Evolutionary conservation across 2,113 vertebrate species (phyloP).

Genomic region (Probosciger aterrimus): DNA sequence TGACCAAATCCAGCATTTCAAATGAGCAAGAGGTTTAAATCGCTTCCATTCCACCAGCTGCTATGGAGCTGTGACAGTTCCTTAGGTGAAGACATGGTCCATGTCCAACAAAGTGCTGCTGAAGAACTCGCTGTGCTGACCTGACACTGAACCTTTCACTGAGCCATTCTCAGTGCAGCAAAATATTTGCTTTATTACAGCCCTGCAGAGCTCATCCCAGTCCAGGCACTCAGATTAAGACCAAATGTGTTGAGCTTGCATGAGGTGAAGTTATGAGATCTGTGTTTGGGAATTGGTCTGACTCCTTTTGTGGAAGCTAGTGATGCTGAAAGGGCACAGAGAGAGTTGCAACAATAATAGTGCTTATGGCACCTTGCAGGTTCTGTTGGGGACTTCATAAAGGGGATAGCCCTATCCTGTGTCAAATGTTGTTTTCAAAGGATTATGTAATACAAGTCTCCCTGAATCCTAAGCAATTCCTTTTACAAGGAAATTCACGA

Average conservation of each 20-base stretch:
- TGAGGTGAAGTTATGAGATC: not conserved
- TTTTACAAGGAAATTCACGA: conserved; percentile 47
- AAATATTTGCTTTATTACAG: conserved; percentile 67
- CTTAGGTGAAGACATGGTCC: not conserved
- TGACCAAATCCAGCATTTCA: not conserved
- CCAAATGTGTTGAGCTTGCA: conserved; percentile 5
- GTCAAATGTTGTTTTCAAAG: conserved; percentile 21
- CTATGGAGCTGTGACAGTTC: not conserved
- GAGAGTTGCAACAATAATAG: not conserved
- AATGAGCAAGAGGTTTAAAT: not conserved
- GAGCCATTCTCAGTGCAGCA: conserved; percentile 40
- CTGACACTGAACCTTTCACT: conserved; percentile 64
- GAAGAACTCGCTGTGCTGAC: conserved; percentile 59
- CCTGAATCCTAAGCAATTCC: conserved; percentile 32
- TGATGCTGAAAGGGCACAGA: not conserved
- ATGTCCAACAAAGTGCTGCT: not conserved
- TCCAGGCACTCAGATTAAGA: conserved; percentile 43
- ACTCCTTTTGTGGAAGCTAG: not conserved
- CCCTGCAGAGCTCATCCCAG: conserved; percentile 29
- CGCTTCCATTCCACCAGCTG: not conserved
- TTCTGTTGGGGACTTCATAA: not conserved
- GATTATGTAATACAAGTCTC: conserved; percentile 19
- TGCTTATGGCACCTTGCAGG: not conserved
- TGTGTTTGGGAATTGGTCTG: conserved; percentile 13
- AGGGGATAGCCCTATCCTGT: conserved; percentile 36